Percentiles rank a stretch among this genome's conserved stretches.
These are phyloP conservation scores for Cairina moschata DNA, from an alignment of 2,113 vertebrate species.

Conservation along the genomic window DNA sequence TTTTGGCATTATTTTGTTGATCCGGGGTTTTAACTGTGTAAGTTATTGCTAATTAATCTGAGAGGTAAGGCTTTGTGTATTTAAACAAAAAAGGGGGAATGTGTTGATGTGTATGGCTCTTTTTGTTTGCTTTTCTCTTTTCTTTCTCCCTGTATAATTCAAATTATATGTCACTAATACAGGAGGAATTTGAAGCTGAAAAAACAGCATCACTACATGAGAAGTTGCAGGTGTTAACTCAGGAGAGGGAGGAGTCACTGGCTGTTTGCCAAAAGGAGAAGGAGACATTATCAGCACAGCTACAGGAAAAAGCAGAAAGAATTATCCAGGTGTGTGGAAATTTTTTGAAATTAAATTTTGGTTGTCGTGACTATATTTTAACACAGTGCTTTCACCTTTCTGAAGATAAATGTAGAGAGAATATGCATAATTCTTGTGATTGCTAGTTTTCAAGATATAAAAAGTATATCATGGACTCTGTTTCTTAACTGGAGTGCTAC, in stretches of 20 bases:
- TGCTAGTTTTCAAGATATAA: background rate
- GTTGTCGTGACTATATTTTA: background rate
- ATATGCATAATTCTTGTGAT: background rate
- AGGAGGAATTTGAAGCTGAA: constrained; percentile 72
- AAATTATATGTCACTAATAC: background rate
- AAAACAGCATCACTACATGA: constrained; percentile 25
- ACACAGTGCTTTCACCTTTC: background rate
- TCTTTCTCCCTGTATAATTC: background rate
- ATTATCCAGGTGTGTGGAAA: constrained; percentile 61
- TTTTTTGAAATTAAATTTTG: background rate
- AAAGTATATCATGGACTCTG: background rate
- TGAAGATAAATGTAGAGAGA: background rate
- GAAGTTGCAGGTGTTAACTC: constrained; percentile 2
- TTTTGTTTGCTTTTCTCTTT: background rate
- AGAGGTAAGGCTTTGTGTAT: background rate
- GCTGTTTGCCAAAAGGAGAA: constrained; percentile 17
- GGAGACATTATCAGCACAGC: constrained; percentile 31
- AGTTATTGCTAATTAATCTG: background rate
- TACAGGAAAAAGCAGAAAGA: constrained; percentile 53
- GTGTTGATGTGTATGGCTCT: background rate
- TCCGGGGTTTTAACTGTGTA: background rate
- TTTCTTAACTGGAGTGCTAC: background rate
- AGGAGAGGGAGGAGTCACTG: constrained; percentile 28
- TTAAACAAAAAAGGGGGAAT: background rate
- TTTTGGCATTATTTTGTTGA: background rate